A percentile compares a stretch with the other conserved stretches of the same genome.
Evolutionary conservation across 2,113 vertebrate genomes (phyloP).

Genomic region (Dicerorhinus sumatrensis): DNA sequence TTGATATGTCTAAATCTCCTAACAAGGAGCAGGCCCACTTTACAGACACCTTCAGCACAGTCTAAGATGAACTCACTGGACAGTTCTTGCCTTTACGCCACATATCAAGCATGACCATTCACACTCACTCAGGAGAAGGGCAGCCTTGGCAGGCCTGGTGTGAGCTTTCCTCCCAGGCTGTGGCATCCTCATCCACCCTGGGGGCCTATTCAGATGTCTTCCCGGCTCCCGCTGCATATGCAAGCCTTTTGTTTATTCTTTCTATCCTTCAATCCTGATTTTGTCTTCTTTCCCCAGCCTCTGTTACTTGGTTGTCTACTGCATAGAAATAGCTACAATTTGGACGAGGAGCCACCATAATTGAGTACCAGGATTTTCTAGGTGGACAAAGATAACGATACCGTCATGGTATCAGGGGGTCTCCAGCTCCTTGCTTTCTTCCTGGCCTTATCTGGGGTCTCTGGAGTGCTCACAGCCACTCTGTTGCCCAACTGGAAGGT

Average conservation of each 20-base stretch:
- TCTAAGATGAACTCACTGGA: not conserved
- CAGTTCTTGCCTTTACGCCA: not conserved
- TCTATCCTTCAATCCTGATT: slow-evolving; percentile 31
- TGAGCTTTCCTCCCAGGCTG: not conserved
- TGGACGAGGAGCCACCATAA: slow-evolving; percentile 83
- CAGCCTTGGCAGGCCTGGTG: not conserved
- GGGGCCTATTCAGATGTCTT: slow-evolving; percentile 60
- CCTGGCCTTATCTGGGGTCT: slow-evolving; percentile 92
- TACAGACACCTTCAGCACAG: not conserved
- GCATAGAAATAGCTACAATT: slow-evolving; percentile 84
- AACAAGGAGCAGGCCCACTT: not conserved
- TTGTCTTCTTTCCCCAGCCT: slow-evolving; percentile 60
- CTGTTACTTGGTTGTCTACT: slow-evolving; percentile 73
- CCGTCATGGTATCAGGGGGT: slow-evolving; percentile 92
- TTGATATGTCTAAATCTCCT: not conserved
- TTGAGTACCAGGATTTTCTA: slow-evolving; percentile 69
- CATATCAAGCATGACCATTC: accelerated
- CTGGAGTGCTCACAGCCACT: slow-evolving; percentile 93
- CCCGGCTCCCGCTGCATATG: slow-evolving; percentile 67
- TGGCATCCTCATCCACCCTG: slow-evolving; percentile 58
- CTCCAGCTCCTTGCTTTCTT: slow-evolving; percentile 96
- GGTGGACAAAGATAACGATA: slow-evolving; percentile 72
- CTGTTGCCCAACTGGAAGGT: slow-evolving; percentile 98
- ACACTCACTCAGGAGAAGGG: accelerated
- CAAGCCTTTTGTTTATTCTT: slow-evolving; percentile 71